Percentiles rank a stretch among this genome's conserved stretches.
Conservation (phyloP, 2,797 vertebrate species). For the Semotilus atromaculatus region DNA sequence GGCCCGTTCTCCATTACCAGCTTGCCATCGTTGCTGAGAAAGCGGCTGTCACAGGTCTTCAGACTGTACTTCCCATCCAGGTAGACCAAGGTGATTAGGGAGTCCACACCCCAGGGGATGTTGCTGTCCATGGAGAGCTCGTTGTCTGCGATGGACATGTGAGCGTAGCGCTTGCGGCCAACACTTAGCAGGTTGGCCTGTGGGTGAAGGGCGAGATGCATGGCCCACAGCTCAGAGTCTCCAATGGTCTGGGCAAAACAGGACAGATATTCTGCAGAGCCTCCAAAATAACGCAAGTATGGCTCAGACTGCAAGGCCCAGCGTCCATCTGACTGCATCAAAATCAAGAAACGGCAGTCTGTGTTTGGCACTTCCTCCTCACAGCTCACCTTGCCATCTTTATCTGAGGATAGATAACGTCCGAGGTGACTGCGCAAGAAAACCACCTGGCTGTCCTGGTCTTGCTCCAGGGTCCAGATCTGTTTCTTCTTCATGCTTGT, state of each 20-base stretch:
- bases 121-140: slow-evolving; percentile 91
- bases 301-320: slow-evolving; percentile 92
- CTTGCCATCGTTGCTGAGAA: slow-evolving; percentile 89
- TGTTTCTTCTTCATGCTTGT: slow-evolving; percentile 94
- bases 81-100: slow-evolving; percentile 92
- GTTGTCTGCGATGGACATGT: slow-evolving; percentile 86
- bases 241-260: slow-evolving; percentile 91
- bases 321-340: slow-evolving; percentile 91
- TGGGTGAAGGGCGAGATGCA: slow-evolving; percentile 94
- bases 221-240: slow-evolving; percentile 90
- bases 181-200: slow-evolving; percentile 94
- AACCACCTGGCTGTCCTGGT: slow-evolving; percentile 84
- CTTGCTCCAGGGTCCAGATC: slow-evolving; percentile 93
- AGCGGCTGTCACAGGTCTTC: slow-evolving; percentile 90
- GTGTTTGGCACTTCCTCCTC: slow-evolving; percentile 83
- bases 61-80: slow-evolving; percentile 90
- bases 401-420: slow-evolving; percentile 89
- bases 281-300: slow-evolving; percentile 91
- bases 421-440: slow-evolving; percentile 93
- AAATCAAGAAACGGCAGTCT: slow-evolving; percentile 88
- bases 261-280: slow-evolving; percentile 89
- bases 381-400: slow-evolving; percentile 91
- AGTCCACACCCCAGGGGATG: slow-evolving; percentile 94
- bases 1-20: slow-evolving; percentile 85
- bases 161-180: slow-evolving; percentile 92